A percentile compares a stretch with the other conserved stretches of the same genome.
phyloP scores from a whole-genome alignment of 2,797 vertebrate genomes.

The Tenualosa thibaudeaui region DNA sequence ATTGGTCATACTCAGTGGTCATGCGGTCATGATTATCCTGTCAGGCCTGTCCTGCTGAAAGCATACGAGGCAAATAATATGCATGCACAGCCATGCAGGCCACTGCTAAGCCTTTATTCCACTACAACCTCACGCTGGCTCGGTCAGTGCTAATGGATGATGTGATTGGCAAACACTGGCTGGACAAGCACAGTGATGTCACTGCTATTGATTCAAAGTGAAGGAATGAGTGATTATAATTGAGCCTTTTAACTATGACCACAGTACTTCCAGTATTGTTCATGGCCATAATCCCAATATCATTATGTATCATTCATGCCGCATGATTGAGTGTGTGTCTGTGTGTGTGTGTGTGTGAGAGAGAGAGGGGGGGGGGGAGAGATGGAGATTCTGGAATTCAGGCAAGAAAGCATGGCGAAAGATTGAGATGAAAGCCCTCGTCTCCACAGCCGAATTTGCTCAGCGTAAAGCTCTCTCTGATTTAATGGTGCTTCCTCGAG shows the following conservation, averaged over 20 bases:
- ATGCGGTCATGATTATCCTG: too few relatives aligned
- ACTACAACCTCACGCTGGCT: not conserved
- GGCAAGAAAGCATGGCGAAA: not conserved
- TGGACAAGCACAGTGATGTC: not conserved
- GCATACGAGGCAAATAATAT: too few relatives aligned
- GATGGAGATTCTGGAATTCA: not conserved
- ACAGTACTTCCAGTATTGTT: not conserved
- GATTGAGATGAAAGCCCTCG: constrained; percentile 13
- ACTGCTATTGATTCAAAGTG: not conserved
- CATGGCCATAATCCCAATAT: not conserved
- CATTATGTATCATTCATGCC: not conserved
- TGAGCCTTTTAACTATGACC: not conserved
- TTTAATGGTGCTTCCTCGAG: not conserved
- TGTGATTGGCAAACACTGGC: not conserved
- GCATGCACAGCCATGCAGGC: not conserved
- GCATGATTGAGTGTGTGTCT: not conserved
- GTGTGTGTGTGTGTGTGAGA: constrained; percentile 8
- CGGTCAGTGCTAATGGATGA: not conserved
- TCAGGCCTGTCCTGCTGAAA: too few relatives aligned
- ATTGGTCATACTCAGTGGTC: too few relatives aligned
- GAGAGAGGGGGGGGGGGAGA: not conserved
- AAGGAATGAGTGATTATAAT: not conserved
- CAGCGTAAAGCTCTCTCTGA: not conserved
- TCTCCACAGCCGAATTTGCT: not conserved
- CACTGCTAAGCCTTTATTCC: not conserved